These are phyloP conservation scores for Dunckerocampus dactyliophorus DNA, from an alignment of 2,113 vertebrate species.

Conservation along the genomic window DNA sequence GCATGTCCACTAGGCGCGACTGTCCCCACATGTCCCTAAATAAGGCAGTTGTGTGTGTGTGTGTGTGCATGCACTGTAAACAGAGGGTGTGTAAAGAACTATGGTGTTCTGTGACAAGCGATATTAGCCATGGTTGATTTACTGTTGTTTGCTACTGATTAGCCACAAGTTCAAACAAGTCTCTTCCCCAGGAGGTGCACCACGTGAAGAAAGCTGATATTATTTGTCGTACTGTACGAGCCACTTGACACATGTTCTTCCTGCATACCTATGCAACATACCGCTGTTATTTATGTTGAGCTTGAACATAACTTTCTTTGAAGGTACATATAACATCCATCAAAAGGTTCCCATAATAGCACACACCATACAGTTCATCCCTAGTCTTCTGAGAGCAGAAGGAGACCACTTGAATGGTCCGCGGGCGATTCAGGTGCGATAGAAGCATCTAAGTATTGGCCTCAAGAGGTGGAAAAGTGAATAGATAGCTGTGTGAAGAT, in stretches of 20 bases:
- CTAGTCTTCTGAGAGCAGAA: conserved; percentile 32
- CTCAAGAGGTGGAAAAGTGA: background rate
- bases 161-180: conserved; percentile 49
- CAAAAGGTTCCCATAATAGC: background rate
- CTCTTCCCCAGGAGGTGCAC: conserved; percentile 3
- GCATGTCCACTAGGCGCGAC: conserved; percentile 14
- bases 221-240: background rate
- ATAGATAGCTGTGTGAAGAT: background rate
- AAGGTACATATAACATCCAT: conserved; percentile 5
- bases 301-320: background rate
- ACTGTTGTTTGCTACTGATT: conserved; percentile 33
- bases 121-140: conserved; percentile 53
- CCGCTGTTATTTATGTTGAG: background rate
- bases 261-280: background rate
- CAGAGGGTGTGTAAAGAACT: background rate
- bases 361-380: conserved; percentile 21
- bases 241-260: background rate
- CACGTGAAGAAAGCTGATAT: conserved; percentile 7
- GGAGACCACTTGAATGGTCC: conserved; percentile 11
- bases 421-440: conserved; percentile 21
- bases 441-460: background rate
- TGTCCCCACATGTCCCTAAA: conserved; percentile 23
- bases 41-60: conserved; percentile 5
- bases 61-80: background rate
- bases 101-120: conserved; percentile 42